Evolutionary conservation across 2,888 invertebrate species (phyloP).

Genomic region (Oxycera nigricornis): DNA sequence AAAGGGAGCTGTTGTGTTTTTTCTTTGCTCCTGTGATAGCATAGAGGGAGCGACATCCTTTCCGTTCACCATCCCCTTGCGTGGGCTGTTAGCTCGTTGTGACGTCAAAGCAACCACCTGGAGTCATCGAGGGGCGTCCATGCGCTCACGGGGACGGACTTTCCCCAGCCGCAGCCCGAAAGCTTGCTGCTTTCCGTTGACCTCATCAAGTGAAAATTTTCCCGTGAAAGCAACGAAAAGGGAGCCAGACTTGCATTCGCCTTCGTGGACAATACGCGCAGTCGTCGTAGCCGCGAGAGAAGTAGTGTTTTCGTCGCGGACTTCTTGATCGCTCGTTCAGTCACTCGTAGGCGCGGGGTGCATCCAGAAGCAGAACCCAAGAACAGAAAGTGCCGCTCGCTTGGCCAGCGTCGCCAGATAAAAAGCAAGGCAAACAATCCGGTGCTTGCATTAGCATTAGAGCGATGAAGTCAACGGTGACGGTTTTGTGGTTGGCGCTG

Average conservation of each 20-base stretch:
- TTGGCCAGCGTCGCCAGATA: background rate
- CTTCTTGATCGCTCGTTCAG: background rate
- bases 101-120: too few species aligned
- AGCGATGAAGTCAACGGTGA: constrained; percentile 29
- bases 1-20: too few species aligned
- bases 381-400: background rate
- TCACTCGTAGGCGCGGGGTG: background rate
- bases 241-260: background rate
- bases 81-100: too few species aligned
- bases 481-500: constrained; percentile 3
- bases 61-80: too few species aligned
- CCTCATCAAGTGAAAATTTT: background rate
- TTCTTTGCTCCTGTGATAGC: too few species aligned
- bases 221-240: background rate
- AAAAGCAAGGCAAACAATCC: background rate
- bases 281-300: background rate
- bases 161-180: background rate
- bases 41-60: too few species aligned
- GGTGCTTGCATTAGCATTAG: background rate
- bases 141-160: background rate
- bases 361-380: background rate
- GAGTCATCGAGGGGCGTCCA: too few species aligned
- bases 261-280: background rate
- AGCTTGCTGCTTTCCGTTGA: background rate
- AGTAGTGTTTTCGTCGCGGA: background rate